These are phyloP conservation scores for Bothrops jararaca DNA, from an alignment of 2,113 vertebrate genomes.

Conservation along the genomic window DNA sequence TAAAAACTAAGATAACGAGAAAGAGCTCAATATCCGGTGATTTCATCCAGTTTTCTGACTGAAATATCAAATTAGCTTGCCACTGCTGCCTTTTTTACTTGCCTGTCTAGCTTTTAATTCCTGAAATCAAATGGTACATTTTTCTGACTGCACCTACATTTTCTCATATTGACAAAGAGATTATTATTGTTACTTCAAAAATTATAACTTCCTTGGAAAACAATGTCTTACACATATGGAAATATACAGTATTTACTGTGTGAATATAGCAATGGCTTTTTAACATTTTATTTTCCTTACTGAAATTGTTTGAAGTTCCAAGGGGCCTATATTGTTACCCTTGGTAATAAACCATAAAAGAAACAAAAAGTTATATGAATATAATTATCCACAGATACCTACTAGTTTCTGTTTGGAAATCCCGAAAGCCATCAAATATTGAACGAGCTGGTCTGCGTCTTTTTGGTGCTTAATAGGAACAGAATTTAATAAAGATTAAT, in stretches of 20 bases:
- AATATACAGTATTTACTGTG: neutral
- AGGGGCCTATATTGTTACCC: neutral
- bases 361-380: neutral
- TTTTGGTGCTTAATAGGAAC: conserved; percentile 83
- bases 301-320: neutral
- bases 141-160: neutral
- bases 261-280: neutral
- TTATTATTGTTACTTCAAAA: neutral
- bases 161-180: neutral
- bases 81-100: neutral
- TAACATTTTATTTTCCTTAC: neutral
- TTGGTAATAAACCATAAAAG: neutral
- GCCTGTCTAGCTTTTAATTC: neutral
- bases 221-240: neutral
- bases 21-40: neutral
- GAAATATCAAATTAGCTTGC: neutral
- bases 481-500: conserved; percentile 37
- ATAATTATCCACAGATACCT: conserved; percentile 66
- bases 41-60: neutral
- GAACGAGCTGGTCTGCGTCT: conserved; percentile 93
- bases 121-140: neutral
- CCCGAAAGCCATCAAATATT: conserved; percentile 98
- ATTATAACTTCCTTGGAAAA: neutral
- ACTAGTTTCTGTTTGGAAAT: conserved; percentile 99
- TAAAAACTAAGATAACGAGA: conserved; percentile 13